Evolutionary conservation across 2,888 invertebrate genomes (phyloP), one percentile per base, ranked within the genome.

Genomic region (Hipparchia semele): DNA sequence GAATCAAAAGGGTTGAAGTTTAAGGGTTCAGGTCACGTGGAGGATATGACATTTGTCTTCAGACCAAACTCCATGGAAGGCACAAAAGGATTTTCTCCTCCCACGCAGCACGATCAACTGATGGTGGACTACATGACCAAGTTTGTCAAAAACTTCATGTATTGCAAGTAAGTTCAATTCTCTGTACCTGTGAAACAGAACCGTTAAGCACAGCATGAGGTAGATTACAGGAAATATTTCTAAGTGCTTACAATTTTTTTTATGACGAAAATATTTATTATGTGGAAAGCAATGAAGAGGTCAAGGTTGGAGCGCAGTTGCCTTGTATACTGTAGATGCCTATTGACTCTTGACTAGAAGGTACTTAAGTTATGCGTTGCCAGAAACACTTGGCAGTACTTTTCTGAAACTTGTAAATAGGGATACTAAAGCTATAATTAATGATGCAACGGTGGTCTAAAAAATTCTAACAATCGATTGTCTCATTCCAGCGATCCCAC

Each of bases 31-130:
- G 94, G 92, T n/a, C 95, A 95, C 75, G 90, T 94, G 1, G 95
- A 95, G 79, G 95, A 95, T 81, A 79, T 95, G 81, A 94, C 94
- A 0, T 95, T 95, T 76, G 79, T 95, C 9, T 95, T 95, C 76
- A 84, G 83, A 68, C 81, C 83, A 1, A 90, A 90, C 78, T 85
- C 87, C 1, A 78, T 86, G 70, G 73, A 85, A 46, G 80, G 78
- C 0, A 54, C 73, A 1, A 77, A 80, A 8, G 71, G 74, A 0
- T 79, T 82, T 12, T 75, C 74, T 12, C 79, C 80, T 6, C 79
- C 82, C 1, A 68, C 78, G 2, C 77, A 54, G 9, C 74, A 75
- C 3, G 88, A 90, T 71, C 80, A 82, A 7, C 39, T 71, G 2
- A 89, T 90, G 86, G 84, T 80, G 73, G 80, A 84, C 13, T 81